These are phyloP conservation scores for Drosophila takahashii DNA, from an alignment of 1,140 invertebrate genomes.

Conservation along the genomic window DNA sequence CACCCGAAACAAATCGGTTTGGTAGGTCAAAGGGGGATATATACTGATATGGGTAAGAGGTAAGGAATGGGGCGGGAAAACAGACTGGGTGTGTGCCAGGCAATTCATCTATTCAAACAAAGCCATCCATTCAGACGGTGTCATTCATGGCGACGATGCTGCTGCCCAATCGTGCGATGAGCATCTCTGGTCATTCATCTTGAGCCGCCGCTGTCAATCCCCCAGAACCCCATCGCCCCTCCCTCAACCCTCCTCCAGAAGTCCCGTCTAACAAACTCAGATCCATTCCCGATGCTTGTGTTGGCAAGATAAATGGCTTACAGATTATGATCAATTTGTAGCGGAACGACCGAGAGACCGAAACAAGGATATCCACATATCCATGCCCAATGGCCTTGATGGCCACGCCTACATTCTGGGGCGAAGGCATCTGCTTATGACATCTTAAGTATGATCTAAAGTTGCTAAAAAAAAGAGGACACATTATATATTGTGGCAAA, in stretches of 20 bases:
- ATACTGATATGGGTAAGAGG: neutral
- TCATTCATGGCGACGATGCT: slow-evolving; percentile 60
- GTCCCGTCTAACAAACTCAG: slow-evolving; percentile 30
- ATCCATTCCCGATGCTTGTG: slow-evolving; percentile 37
- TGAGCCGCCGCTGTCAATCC: slow-evolving; percentile 46
- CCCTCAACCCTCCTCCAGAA: neutral
- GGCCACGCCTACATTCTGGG: slow-evolving; percentile 55
- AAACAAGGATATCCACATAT: slow-evolving; percentile 40
- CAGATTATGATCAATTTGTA: slow-evolving; percentile 84
- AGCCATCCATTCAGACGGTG: slow-evolving; percentile 75
- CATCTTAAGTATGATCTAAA: slow-evolving; percentile 64
- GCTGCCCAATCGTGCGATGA: slow-evolving; percentile 74
- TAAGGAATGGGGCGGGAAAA: slow-evolving; percentile 1
- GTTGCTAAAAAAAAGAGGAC: slow-evolving; percentile 19
- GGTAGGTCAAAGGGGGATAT: slow-evolving; percentile 16
- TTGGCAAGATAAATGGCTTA: slow-evolving; percentile 72
- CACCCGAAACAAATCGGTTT: slow-evolving; percentile 43
- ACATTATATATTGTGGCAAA: slow-evolving; percentile 63
- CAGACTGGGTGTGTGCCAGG: slow-evolving; percentile 55
- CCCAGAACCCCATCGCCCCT: neutral
- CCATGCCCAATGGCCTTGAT: slow-evolving; percentile 51
- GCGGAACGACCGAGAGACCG: slow-evolving; percentile 29
- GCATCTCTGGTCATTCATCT: slow-evolving; percentile 76
- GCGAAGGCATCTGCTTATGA: slow-evolving; percentile 71
- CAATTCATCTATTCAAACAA: slow-evolving; percentile 82